Conservation (phyloP, 2,113 vertebrate genomes). For the Bubo scandiacus region DNA sequence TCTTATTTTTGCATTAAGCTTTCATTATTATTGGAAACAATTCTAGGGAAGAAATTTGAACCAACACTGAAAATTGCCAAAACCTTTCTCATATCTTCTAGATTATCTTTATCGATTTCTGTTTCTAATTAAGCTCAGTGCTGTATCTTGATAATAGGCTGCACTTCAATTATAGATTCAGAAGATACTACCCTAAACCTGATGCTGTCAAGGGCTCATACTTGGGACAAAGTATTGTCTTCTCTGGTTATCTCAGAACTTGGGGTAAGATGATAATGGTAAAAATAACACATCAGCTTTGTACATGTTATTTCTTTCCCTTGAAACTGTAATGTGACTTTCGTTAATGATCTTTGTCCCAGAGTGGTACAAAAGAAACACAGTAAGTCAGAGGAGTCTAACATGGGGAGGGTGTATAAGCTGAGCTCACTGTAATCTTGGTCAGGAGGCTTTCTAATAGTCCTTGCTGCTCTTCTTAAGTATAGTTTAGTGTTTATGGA, state of each 20-base stretch:
- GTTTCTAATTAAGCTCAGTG: slow-evolving; percentile 26
- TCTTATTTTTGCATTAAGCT: slow-evolving; percentile 7
- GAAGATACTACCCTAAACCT: background rate
- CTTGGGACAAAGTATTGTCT: background rate
- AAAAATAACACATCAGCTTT: background rate
- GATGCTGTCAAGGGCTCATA: background rate
- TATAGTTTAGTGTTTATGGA: background rate
- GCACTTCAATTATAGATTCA: background rate
- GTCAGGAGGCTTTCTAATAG: background rate
- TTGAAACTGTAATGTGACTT: background rate
- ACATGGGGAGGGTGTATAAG: background rate
- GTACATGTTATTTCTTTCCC: background rate
- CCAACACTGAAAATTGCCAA: background rate
- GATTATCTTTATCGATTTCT: slow-evolving; percentile 16
- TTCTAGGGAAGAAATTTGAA: slow-evolving; percentile 32
- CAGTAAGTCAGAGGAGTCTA: background rate
- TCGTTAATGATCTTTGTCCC: background rate
- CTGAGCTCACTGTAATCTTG: background rate
- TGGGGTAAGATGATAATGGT: background rate
- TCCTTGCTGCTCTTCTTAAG: background rate
- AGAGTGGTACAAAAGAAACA: background rate
- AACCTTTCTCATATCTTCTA: background rate
- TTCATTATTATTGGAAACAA: slow-evolving; percentile 12
- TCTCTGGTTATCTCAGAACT: background rate
- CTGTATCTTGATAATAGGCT: background rate